These are phyloP conservation scores for Oncorhynchus gorbuscha DNA, from an alignment of 2,113 vertebrate species.

Conservation along the genomic window DNA sequence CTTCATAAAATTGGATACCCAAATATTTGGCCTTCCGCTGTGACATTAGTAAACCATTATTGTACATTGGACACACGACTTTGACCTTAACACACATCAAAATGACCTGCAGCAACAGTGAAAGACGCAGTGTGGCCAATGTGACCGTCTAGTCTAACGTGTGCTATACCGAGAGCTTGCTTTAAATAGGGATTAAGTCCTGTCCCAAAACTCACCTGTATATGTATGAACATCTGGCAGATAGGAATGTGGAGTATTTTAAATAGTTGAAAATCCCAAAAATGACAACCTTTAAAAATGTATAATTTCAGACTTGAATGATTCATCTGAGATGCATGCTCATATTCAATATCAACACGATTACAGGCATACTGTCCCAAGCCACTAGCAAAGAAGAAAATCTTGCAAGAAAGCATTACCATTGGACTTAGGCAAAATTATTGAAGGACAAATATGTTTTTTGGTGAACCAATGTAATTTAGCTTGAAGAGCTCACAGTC, in stretches of 20 bases:
- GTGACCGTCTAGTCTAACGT: slow-evolving; percentile 7
- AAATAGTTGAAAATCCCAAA: slow-evolving; percentile 13
- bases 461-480: background rate
- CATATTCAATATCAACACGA: slow-evolving; percentile 6
- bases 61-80: background rate
- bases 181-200: slow-evolving; percentile 25
- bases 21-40: background rate
- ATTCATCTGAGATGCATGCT: background rate
- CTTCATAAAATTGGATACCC: background rate
- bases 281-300: slow-evolving; percentile 36
- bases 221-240: slow-evolving; percentile 46
- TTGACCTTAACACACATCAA: background rate
- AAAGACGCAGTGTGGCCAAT: background rate
- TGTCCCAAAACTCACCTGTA: slow-evolving; percentile 29
- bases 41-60: background rate
- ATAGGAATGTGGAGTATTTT: slow-evolving; percentile 35
- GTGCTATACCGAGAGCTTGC: background rate
- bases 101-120: background rate
- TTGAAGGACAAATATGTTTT: background rate
- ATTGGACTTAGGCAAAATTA: background rate
- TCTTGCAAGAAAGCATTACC: slow-evolving; percentile 4
- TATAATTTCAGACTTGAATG: slow-evolving; percentile 26
- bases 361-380: background rate
- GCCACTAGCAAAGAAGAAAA: background rate
- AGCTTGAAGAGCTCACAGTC: background rate